A percentile compares a stretch with the other conserved stretches of the same genome.
Conservation (phyloP, 2,888 invertebrate species). For the Lacanobia oleracea region DNA sequence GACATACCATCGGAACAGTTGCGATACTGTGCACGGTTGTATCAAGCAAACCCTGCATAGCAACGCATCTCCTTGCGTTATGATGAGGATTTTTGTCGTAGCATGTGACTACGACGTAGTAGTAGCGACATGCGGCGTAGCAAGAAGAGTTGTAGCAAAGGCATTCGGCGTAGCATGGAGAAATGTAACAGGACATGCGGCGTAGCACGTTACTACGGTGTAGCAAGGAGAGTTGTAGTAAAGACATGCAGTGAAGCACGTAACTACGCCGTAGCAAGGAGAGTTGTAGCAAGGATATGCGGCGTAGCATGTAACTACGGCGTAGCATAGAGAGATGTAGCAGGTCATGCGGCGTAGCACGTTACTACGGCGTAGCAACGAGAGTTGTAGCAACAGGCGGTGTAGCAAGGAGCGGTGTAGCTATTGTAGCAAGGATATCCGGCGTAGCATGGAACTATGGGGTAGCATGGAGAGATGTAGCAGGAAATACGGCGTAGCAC, state of each 20-base stretch:
- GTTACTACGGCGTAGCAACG: not conserved
- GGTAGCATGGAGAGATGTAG: not conserved
- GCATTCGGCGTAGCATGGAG: not conserved
- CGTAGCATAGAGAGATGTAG: not conserved
- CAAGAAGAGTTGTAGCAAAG: too few species aligned
- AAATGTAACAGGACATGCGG: too few species aligned
- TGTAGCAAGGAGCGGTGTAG: not conserved
- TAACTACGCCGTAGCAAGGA: not conserved
- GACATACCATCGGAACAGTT: not conserved
- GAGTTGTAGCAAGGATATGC: too few species aligned
- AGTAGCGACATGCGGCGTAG: not conserved
- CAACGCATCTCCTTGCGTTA: too few species aligned
- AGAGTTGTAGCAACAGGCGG: too few species aligned
- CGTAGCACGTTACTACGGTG: too few species aligned
- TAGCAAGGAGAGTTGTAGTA: not conserved
- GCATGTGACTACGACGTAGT: not conserved
- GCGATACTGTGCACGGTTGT: not conserved
- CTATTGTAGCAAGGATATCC: not conserved
- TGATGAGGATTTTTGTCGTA: not conserved
- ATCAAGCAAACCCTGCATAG: not conserved
- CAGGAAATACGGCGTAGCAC: not conserved
- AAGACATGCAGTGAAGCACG: too few species aligned
- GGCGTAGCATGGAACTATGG: not conserved
- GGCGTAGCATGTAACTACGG: too few species aligned
- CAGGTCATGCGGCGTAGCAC: not conserved